These are phyloP conservation scores for Chrysocyon brachyurus DNA, from an alignment of 2,797 vertebrate genomes.

Conservation along the genomic window DNA sequence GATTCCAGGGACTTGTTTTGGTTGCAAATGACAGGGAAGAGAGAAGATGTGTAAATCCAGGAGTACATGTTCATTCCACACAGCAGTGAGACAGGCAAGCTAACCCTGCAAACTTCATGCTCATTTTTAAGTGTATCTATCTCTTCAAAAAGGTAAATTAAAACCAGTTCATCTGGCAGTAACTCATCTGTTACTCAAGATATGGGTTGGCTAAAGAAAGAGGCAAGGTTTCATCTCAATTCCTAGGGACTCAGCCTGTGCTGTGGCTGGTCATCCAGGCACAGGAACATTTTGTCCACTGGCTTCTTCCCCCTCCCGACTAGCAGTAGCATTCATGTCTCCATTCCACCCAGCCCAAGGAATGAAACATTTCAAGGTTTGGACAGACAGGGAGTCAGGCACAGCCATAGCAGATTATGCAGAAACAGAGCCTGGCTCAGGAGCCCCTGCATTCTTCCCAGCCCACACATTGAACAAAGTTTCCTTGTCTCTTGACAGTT, in stretches of 20 bases:
- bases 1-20: not conserved
- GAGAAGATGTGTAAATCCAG: not conserved
- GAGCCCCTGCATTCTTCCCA: not conserved
- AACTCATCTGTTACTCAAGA: slow-evolving; percentile 56
- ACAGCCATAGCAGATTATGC: not conserved
- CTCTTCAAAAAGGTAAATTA: slow-evolving; percentile 61
- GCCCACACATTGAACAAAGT: slow-evolving; percentile 44
- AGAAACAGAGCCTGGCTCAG: slow-evolving; percentile 8
- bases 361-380: slow-evolving; percentile 54
- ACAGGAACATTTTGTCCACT: slow-evolving; percentile 74
- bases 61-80: not conserved
- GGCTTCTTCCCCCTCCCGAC: not conserved
- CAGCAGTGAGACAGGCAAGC: not conserved
- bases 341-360: slow-evolving; percentile 16
- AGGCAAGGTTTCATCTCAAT: slow-evolving; percentile 11
- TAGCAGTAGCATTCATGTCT: not conserved
- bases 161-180: slow-evolving; percentile 55
- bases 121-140: not conserved
- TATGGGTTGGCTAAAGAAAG: not conserved
- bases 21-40: not conserved
- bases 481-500: slow-evolving; percentile 72
- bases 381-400: slow-evolving; percentile 36
- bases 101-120: not conserved
- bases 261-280: not conserved
- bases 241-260: not conserved